A percentile compares a stretch with the other conserved stretches of the same genome.
Conservation (phyloP, 2,113 vertebrate species). For the Cebus imitator region DNA sequence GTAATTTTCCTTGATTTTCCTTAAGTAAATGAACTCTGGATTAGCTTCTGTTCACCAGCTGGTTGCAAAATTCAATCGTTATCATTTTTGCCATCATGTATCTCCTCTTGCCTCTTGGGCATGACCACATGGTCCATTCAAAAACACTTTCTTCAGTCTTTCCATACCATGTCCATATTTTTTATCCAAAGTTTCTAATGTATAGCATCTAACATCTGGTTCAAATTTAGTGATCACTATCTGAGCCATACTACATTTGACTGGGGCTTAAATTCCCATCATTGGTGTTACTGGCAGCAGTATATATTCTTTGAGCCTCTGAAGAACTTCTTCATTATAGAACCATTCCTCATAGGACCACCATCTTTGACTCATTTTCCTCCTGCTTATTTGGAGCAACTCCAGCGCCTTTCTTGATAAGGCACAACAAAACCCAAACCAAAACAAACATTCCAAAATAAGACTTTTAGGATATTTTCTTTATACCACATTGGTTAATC, state of each 20-base stretch:
- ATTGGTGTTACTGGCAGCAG: background rate
- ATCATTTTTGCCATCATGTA: background rate
- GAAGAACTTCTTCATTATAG: background rate
- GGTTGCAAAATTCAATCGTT: background rate
- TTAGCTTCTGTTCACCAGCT: background rate
- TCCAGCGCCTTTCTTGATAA: background rate
- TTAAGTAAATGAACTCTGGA: background rate
- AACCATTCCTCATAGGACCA: background rate
- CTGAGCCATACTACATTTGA: background rate
- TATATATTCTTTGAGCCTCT: background rate
- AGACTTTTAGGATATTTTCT: background rate
- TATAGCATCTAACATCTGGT: background rate
- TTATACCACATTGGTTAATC: background rate
- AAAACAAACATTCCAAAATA: background rate
- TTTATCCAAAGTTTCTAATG: background rate
- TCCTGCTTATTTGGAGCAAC: background rate
- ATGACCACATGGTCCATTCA: background rate
- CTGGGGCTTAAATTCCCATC: background rate
- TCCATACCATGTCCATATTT: background rate
- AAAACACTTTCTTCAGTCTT: background rate
- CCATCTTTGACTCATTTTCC: background rate
- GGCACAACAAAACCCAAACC: background rate
- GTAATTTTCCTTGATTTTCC: background rate
- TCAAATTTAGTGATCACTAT: background rate
- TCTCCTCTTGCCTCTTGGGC: background rate